Evolutionary conservation across 1,140 invertebrate species (phyloP).

Genomic region (Drosophila navojoa): DNA sequence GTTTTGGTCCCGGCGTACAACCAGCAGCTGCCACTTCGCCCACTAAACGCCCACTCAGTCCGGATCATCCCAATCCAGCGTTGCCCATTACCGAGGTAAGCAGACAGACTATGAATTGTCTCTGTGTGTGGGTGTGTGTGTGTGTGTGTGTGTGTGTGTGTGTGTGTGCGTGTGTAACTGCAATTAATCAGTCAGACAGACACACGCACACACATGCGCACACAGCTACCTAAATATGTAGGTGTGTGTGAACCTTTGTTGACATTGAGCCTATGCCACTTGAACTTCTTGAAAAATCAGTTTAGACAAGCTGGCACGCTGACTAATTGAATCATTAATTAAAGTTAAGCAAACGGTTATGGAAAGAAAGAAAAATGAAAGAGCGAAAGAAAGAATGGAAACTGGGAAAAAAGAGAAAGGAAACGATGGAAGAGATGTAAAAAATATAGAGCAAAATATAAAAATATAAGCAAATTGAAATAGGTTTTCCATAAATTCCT

Average conservation of each 20-base stretch:
- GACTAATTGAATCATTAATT: slow-evolving; percentile 25
- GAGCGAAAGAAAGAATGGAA: no score
- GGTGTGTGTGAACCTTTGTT: slow-evolving; percentile 16
- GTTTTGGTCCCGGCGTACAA: slow-evolving; percentile 85
- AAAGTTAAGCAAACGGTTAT: neutral
- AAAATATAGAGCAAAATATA: no score
- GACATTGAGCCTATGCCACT: slow-evolving; percentile 20
- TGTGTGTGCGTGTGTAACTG: slow-evolving; percentile 1
- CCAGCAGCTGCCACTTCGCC: slow-evolving; percentile 84
- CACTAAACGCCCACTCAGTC: slow-evolving; percentile 85
- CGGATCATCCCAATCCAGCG: slow-evolving; percentile 86
- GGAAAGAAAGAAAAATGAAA: no score
- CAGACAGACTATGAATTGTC: neutral
- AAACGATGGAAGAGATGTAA: no score
- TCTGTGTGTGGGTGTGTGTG: neutral
- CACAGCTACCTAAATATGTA: slow-evolving; percentile 17
- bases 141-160: neutral
- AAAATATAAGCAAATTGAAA: no score
- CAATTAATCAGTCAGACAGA: slow-evolving; percentile 37
- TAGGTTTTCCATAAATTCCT: no score
- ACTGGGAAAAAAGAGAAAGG: no score
- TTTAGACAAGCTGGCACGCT: slow-evolving; percentile 43
- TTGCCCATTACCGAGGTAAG: slow-evolving; percentile 86
- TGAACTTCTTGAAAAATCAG: slow-evolving; percentile 53
- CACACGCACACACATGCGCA: slow-evolving; percentile 29